Conservation (phyloP, 2,888 invertebrate species). For the Sphinx pinastri region DNA sequence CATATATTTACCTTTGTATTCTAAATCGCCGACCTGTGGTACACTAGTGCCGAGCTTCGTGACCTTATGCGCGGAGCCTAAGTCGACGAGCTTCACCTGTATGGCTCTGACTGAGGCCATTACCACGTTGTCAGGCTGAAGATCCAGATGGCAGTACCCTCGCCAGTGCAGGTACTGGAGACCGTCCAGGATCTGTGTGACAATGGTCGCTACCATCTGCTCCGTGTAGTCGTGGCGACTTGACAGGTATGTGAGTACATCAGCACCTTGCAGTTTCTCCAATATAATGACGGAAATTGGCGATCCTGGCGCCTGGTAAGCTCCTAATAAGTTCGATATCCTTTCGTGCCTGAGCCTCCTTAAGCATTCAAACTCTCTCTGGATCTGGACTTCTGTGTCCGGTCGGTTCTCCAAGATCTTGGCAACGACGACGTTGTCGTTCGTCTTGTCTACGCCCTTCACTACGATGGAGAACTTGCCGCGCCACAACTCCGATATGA, state of each 20-base stretch:
- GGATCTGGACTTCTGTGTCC: conserved; percentile 86
- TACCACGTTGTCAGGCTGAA: conserved; percentile 97
- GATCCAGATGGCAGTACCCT: conserved; percentile 93
- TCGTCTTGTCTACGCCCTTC: conserved; percentile 89
- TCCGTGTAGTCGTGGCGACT: conserved; percentile 96
- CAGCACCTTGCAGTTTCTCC: conserved; percentile 95
- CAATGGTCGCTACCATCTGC: conserved; percentile 94
- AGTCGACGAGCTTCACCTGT: conserved; percentile 95
- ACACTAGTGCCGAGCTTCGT: conserved; percentile 90
- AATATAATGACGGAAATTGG: conserved; percentile 89
- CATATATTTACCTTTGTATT: conserved; percentile 86
- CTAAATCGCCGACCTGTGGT: conserved; percentile 88
- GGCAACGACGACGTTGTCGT: conserved; percentile 90
- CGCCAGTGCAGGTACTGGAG: conserved; percentile 98
- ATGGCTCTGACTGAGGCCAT: conserved; percentile 93
- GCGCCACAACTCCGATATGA: conserved; percentile 92
- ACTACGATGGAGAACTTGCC: conserved; percentile 94
- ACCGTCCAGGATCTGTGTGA: conserved; percentile 94
- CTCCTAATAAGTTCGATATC: conserved; percentile 89
- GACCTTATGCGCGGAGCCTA: conserved; percentile 93
- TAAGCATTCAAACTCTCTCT: conserved; percentile 93
- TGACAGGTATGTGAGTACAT: conserved; percentile 94
- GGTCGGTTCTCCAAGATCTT: conserved; percentile 90
- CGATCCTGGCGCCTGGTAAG: conserved; percentile 87
- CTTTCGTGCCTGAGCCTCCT: conserved; percentile 93